Evolutionary conservation across 2,888 invertebrate species (phyloP), one percentile per base, ranked within the genome.

Genomic region (Dolichomitus sp.): DNA sequence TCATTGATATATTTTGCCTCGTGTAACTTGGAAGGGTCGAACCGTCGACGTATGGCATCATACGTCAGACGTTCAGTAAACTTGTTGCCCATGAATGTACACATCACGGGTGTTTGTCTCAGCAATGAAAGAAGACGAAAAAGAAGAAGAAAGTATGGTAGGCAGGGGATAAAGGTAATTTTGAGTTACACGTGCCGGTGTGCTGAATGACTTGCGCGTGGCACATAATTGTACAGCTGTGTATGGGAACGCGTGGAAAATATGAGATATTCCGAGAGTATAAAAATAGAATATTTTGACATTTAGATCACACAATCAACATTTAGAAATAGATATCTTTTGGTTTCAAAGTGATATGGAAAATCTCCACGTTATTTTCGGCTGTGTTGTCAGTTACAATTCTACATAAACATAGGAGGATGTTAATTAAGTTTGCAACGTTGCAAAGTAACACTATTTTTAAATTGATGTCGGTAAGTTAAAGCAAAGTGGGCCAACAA

Each of bases 171-270:
- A 33, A 27, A 48, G 37, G 45, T 23, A 72, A 63, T 70, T 77
- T 23, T 48, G n/a, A 14, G 69, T 12, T 48, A 57, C 79, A 79
- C 79, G 79, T 79, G 79, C 72, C 73, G 30, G 33, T 66, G 48
- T 48, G 5, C 17, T 79, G 66, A 73, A 73, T 37, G 66, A 66
- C 66, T 66, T 17, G 79, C 63, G 78, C 77, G 70, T 61, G 72
- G 66, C 70, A 52, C 63, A 19, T 70, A 63, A 78, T 45, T 68
- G 59, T 11, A 27, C 19, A 33, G 14, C 57, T 33, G 57, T 12
- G 59, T n/a, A 40, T 33, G 52, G 42, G 17, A 70, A 65, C 78
- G 23, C 63, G 70, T 45, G 54, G 42, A 57, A 72, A 68, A 40
- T 40, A 30, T 23, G 45, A 17, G 37, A 66, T 68, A 54, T 76